Evolutionary conservation across 2,113 vertebrate genomes (phyloP).

Genomic region (Aix galericulata): DNA sequence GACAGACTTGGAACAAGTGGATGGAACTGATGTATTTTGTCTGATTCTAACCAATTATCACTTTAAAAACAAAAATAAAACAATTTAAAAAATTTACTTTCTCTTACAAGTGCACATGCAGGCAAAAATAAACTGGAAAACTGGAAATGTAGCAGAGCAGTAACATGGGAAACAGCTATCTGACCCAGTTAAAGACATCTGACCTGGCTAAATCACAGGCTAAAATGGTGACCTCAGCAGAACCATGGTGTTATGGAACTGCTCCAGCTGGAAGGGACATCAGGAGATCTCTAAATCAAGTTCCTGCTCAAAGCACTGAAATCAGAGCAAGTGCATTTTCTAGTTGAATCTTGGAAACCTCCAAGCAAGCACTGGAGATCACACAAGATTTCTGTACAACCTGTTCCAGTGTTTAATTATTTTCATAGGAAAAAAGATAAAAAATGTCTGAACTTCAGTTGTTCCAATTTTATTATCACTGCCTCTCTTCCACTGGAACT

Average conservation of each 20-base stretch:
- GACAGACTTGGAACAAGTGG: background rate
- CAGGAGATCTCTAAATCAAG: background rate
- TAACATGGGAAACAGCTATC: background rate
- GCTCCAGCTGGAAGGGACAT: background rate
- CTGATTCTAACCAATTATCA: background rate
- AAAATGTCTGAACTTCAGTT: background rate
- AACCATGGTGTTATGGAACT: background rate
- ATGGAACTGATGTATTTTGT: background rate
- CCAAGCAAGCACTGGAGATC: background rate
- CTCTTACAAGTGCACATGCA: background rate
- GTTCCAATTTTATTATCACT: background rate
- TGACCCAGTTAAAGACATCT: background rate
- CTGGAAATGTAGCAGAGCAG: background rate
- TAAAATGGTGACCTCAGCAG: background rate
- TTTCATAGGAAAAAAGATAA: background rate
- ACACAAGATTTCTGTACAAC: background rate
- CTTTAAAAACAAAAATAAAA: background rate
- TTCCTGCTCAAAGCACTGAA: background rate
- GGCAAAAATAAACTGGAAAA: background rate
- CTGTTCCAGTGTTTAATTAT: background rate
- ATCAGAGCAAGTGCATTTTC: background rate
- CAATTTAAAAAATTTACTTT: background rate
- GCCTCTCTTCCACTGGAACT: background rate
- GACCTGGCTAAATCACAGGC: background rate
- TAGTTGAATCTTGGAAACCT: background rate